phyloP scores from a whole-genome alignment of 2,113 vertebrate genomes.

The Ochotona curzoniae region DNA sequence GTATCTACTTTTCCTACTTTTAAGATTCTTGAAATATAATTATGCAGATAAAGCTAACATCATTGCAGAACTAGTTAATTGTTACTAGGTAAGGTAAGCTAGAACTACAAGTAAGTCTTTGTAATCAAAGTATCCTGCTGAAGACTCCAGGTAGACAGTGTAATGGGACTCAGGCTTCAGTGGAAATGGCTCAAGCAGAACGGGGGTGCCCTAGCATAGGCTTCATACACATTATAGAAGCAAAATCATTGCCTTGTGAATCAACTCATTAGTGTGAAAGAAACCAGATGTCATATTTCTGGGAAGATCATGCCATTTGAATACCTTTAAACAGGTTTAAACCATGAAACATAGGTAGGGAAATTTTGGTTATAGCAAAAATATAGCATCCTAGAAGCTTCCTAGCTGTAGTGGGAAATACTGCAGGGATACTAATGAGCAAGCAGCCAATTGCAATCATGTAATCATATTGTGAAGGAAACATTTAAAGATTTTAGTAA shows the following conservation, averaged over 20 bases:
- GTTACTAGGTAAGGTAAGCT: neutral
- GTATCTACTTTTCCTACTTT: accelerated
- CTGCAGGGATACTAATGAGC: neutral
- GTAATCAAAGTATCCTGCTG: neutral
- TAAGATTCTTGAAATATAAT: conserved; percentile 27
- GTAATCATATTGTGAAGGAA: neutral
- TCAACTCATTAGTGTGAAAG: neutral
- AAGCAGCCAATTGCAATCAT: neutral
- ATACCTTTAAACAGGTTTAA: neutral
- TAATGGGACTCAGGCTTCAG: neutral
- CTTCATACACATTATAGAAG: neutral
- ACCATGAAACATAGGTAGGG: neutral
- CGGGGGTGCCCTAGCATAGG: neutral
- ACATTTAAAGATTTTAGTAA: neutral
- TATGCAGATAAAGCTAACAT: neutral
- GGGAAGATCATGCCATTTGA: neutral
- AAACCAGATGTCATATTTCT: neutral
- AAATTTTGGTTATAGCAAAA: neutral
- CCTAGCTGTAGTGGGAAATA: neutral
- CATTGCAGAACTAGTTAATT: neutral
- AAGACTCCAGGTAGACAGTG: neutral
- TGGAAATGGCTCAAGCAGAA: neutral
- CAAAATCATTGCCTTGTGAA: neutral
- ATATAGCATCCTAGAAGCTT: neutral
- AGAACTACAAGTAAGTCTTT: conserved; percentile 18